phyloP scores from a whole-genome alignment of 2,113 vertebrate species.

The Irena cyanogastra region DNA sequence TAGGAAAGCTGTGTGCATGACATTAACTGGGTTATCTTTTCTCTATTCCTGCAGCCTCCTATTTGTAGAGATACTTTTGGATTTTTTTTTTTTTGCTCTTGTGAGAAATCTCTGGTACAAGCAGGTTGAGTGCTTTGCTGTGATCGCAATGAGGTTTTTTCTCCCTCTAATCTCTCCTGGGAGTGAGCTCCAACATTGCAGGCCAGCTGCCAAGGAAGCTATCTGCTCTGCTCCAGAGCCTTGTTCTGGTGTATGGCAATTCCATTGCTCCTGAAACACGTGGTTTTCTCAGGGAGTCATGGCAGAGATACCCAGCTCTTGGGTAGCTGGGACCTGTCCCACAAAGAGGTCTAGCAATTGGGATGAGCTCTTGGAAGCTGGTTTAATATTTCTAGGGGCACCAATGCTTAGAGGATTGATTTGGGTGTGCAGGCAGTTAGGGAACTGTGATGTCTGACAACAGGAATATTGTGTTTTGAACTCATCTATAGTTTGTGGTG shows the following conservation, averaged over 20 bases:
- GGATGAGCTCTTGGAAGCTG: background rate
- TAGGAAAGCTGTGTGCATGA: background rate
- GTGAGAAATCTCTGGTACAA: conserved; percentile 25
- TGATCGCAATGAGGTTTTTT: background rate
- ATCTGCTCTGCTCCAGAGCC: conserved; percentile 39
- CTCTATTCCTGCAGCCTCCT: background rate
- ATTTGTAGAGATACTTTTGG: background rate
- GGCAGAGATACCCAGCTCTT: background rate
- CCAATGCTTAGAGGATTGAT: background rate
- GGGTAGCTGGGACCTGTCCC: background rate
- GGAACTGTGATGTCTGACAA: background rate
- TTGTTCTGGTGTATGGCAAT: background rate
- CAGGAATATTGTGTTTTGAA: background rate
- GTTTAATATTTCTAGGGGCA: background rate
- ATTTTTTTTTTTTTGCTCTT: background rate
- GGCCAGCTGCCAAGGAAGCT: conserved; percentile 40
- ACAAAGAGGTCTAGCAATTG: background rate
- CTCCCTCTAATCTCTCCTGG: conserved; percentile 9
- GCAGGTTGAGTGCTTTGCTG: conserved; percentile 14
- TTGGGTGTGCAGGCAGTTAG: background rate
- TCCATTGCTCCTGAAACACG: background rate
- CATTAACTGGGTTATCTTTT: background rate
- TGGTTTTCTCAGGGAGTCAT: background rate
- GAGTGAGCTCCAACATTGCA: background rate
- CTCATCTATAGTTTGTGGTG: background rate